A percentile compares a stretch with the other conserved stretches of the same genome.
Conservation (phyloP, 2,113 vertebrate species). For the Holacanthus passer region DNA sequence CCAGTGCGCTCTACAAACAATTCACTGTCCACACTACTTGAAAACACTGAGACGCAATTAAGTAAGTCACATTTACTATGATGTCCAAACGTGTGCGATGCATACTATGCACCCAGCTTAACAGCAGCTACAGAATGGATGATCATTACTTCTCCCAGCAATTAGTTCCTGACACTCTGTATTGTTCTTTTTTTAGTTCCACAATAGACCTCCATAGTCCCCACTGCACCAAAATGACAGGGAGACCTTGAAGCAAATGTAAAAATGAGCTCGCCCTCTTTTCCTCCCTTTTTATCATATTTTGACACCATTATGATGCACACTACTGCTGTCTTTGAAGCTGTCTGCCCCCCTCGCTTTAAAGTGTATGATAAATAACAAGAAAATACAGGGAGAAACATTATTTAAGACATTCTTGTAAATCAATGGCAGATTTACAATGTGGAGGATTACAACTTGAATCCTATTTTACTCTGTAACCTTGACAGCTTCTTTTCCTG, state of each 20-base stretch:
- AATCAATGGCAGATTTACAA: constrained; percentile 73
- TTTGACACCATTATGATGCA: constrained; percentile 28
- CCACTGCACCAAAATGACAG: background rate
- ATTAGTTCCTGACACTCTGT: constrained; percentile 18
- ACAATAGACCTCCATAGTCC: background rate
- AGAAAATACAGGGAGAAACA: constrained; percentile 29
- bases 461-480: constrained; percentile 71
- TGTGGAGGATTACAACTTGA: constrained; percentile 65
- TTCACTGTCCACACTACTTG: background rate
- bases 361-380: constrained; percentile 50
- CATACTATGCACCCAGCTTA: background rate
- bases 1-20: background rate
- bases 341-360: constrained; percentile 29
- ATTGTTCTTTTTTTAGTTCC: constrained; percentile 14
- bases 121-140: constrained; percentile 13
- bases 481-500: constrained; percentile 67
- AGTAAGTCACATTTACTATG: background rate
- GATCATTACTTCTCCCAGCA: constrained; percentile 35
- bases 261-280: constrained; percentile 31
- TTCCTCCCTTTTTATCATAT: constrained; percentile 18
- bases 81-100: background rate
- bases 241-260: constrained; percentile 42
- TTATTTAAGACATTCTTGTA: constrained; percentile 58
- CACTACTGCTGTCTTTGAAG: constrained; percentile 21
- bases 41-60: background rate